phyloP scores from a whole-genome alignment of 2,113 vertebrate species.

The Sitta europaea region DNA sequence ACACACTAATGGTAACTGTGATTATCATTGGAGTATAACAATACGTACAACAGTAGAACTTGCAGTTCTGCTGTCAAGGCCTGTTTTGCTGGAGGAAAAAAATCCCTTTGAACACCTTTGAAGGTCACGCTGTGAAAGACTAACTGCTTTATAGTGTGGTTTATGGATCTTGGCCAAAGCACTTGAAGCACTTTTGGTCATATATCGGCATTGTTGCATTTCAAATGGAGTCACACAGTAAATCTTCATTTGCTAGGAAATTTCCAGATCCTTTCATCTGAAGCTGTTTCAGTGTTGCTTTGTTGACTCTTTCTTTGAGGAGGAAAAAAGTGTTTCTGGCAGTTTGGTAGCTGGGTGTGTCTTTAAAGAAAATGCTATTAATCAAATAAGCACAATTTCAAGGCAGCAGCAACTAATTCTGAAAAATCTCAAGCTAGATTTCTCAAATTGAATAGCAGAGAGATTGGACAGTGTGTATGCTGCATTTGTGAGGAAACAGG shows the following conservation, averaged over 20 bases:
- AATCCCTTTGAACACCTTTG: constrained; percentile 22
- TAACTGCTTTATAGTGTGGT: not conserved
- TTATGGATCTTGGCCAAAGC: constrained; percentile 44
- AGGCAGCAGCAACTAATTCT: not conserved
- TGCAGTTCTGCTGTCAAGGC: constrained; percentile 16
- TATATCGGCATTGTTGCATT: not conserved
- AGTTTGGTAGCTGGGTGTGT: not conserved
- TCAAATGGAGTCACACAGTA: not conserved
- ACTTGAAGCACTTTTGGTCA: not conserved
- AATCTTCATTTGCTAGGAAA: not conserved
- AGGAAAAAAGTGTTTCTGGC: not conserved
- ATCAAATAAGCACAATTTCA: not conserved
- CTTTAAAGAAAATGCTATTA: not conserved
- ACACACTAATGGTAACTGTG: not conserved
- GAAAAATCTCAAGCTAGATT: not conserved
- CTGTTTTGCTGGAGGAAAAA: not conserved
- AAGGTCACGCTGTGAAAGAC: constrained; percentile 4
- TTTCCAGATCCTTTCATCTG: not conserved
- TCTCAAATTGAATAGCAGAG: not conserved
- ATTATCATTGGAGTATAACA: not conserved
- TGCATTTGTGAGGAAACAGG: not conserved
- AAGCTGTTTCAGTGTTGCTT: not conserved
- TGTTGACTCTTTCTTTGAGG: not conserved
- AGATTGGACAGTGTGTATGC: not conserved
- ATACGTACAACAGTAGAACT: not conserved